Evolutionary conservation across 1,140 invertebrate genomes (phyloP).

Genomic region (Agrypnia vestita): DNA sequence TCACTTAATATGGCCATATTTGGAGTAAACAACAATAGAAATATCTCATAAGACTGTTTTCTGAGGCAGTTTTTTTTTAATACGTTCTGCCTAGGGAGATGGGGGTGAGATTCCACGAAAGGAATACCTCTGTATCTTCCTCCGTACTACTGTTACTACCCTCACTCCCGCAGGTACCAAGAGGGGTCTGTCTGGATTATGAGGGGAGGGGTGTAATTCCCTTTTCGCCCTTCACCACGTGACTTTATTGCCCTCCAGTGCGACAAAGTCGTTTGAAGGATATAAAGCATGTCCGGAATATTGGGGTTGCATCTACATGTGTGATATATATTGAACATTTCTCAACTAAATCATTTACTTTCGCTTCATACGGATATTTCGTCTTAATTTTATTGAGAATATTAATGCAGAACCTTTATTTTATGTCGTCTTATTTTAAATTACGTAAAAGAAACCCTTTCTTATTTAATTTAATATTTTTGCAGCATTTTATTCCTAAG

Average conservation of each 20-base stretch:
- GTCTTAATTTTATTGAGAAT: too few relatives aligned
- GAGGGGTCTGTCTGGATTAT: not conserved
- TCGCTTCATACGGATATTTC: too few relatives aligned
- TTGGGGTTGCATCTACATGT: not conserved
- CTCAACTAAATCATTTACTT: not conserved
- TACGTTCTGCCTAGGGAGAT: not conserved
- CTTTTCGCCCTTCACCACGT: conserved; percentile 42
- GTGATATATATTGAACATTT: not conserved
- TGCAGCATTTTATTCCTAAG: too few relatives aligned
- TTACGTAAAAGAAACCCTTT: too few relatives aligned
- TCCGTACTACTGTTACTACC: not conserved
- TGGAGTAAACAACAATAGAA: too few relatives aligned
- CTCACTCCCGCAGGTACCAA: conserved; percentile 5
- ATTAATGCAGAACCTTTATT: too few relatives aligned
- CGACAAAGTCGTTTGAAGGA: conserved; percentile 39
- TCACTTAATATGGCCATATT: too few relatives aligned
- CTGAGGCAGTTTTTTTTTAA: not conserved
- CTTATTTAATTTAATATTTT: too few relatives aligned
- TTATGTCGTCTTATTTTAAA: too few relatives aligned
- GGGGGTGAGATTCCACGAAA: conserved; percentile 8
- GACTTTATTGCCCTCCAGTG: conserved; percentile 25
- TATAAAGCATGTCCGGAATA: conserved; percentile 13
- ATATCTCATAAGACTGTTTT: too few relatives aligned
- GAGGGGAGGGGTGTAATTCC: not conserved
- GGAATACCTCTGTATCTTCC: conserved; percentile 32